Conservation (phyloP, 1,140 invertebrate genomes). For the Trinorchestia longiramus region DNA sequence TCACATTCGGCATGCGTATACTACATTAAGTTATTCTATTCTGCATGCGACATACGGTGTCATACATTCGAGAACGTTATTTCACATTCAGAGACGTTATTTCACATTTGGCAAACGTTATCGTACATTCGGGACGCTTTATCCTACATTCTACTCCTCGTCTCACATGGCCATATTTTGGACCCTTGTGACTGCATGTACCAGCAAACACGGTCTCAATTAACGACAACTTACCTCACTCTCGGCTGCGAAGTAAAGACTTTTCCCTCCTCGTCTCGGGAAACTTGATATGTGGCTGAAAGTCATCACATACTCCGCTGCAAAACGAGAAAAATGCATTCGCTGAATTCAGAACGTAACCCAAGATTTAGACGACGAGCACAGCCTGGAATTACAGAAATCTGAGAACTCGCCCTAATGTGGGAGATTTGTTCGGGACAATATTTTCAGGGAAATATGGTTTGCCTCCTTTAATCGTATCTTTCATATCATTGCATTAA, state of each 20-base stretch:
- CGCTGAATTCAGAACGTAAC: conserved; percentile 21
- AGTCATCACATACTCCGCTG: conserved; percentile 48
- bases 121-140: neutral
- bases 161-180: too few species aligned
- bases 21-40: too few species aligned
- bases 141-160: neutral
- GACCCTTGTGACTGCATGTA: too few species aligned
- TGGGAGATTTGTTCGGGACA: neutral
- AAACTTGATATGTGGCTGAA: conserved; percentile 50
- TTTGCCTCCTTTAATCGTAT: neutral
- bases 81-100: neutral
- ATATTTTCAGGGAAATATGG: neutral
- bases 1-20: too few species aligned
- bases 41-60: too few species aligned
- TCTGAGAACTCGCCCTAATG: neutral
- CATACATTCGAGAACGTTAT: too few species aligned
- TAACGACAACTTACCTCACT: neutral
- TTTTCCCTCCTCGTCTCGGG: conserved; percentile 41
- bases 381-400: neutral
- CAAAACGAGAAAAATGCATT: conserved; percentile 19
- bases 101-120: neutral
- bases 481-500: neutral
- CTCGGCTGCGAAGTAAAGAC: conserved; percentile 51
- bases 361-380: neutral
- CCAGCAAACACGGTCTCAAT: neutral